Base-by-base conservation (phyloP, 1,140 invertebrate genomes). In the Drosophila ohnishii region DNA sequence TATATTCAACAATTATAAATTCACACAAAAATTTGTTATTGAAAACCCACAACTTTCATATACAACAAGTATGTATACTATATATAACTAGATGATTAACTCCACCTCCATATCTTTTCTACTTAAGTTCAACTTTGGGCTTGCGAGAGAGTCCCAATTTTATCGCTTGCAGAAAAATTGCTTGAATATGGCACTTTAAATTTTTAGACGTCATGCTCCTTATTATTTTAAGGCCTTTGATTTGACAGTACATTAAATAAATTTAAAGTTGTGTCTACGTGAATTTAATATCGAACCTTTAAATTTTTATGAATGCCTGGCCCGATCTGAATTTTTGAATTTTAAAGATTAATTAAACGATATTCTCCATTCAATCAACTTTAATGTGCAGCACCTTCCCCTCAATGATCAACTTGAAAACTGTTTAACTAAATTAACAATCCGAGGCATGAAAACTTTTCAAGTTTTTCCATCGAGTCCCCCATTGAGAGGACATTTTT, bases 351-450 rank as follows among this genome's bases (percentile, higher is more conserved):
- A 70, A 57, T 40, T 58, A 57, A 69, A 56, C 28, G 40, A 47
- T 39, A 42, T 16, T 13, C 32, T 30, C 45, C 42, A 75, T 69
- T 71, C 60, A 71, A 55, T 37, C 45, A 78, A 47, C 44, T 48
- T 58, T 32, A 37, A 39, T 32, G 42, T 8, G 35, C 39, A 34
- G 19, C 35, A 62, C 45, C 65, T 48, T 70, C 19, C 47, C 28
- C 53, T 42, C 35, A 47, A 56, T 50, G 76, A 19, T 69, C 28
- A 79, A 79, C 56, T 58, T 56, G 39, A 48, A 42, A 75, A 56
- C 83, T 87, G 84, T 86, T 86, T 86, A 87, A 87, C 59, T 70
- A 76, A 86, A 86, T 86, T 86, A 86, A 87, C 82, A 86, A 86
- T 86, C 78, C 79, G 78, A 73, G 78, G 63, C 67, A 73, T 83